These are phyloP conservation scores for Cyphomyrus discorhynchus DNA, from an alignment of 2,113 vertebrate species.

Conservation along the genomic window DNA sequence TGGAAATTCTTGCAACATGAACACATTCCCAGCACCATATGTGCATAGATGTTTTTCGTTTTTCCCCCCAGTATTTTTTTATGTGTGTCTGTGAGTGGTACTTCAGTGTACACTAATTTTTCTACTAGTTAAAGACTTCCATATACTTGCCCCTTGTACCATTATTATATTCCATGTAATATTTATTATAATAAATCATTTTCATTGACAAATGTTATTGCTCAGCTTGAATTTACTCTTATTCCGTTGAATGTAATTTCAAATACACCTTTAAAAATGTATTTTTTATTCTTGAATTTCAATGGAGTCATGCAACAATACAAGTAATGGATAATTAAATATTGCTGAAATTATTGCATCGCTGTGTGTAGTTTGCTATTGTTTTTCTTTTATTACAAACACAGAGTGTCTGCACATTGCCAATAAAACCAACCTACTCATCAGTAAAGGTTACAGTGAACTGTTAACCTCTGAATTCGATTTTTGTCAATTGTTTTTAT, in stretches of 20 bases:
- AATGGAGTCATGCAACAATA: neutral
- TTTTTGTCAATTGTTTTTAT: neutral
- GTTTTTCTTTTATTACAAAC: neutral
- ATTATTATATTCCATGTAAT: neutral
- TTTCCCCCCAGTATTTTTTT: neutral
- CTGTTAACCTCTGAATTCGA: neutral
- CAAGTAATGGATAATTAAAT: neutral
- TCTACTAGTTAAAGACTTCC: neutral
- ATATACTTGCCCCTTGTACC: neutral
- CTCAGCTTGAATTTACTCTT: neutral
- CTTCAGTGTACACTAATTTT: neutral
- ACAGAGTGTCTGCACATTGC: neutral
- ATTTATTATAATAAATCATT: slow-evolving; percentile 3
- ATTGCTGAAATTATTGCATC: neutral
- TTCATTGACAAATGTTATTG: neutral
- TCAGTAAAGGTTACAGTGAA: neutral
- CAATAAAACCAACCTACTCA: neutral
- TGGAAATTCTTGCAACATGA: neutral
- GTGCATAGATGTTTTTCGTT: neutral
- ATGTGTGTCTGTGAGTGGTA: neutral
- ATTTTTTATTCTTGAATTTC: slow-evolving; percentile 7
- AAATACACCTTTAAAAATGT: neutral
- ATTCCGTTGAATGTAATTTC: neutral
- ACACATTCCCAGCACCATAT: neutral
- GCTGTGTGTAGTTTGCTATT: neutral